Base-by-base conservation (phyloP, 1,140 invertebrate genomes). In the Branchinecta lindahli region DNA sequence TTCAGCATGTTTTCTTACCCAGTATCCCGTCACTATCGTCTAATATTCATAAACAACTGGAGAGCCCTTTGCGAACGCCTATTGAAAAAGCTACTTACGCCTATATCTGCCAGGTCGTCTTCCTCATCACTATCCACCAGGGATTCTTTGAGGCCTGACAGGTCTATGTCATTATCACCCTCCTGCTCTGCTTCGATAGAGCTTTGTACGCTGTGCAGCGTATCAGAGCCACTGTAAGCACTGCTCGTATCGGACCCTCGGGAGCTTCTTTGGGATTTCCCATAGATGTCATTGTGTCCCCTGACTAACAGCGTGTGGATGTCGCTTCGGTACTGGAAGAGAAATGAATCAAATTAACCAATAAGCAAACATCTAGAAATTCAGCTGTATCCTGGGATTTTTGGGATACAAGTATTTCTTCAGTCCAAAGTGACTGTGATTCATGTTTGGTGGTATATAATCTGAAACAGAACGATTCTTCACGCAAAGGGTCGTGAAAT, bases 71-170 rank as follows among this genome's bases (percentile, higher is more conserved):
- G 5, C 33, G 33, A 33, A 33, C 33, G 2, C 33, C 2, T 33
- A 52, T 69, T 8, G 21, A 69, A 15, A 61, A 12, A 61, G 52
- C 12, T 61, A 61, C 18, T 78, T 72, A 76, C 82, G 80, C 94
- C 92, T 82, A 92, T 91, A 76, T 96, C 92, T 45, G 90, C 91
- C 73, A 94, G 82, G 81, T 93, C 91, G 78, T 96, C 94, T 73
- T 94, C 92, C 76, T 93, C 90, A 79, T 96, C 93, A 66, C 90
- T 94, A 79, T 98, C 96, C 0, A 96, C 94, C 71, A 92, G 87
- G 70, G 92, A 94, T 81, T 98, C 94, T 2, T 93, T 86, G 66
- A 97, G 86, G 46, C 94, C 93, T 44, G 90, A 90, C 18, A 96
- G 83, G 80, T 96, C 94, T 46, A 94, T 87, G 77, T 95, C 92